Evolutionary conservation across 2,113 vertebrate genomes (phyloP).

Genomic region (Entomyzon cyanotis): DNA sequence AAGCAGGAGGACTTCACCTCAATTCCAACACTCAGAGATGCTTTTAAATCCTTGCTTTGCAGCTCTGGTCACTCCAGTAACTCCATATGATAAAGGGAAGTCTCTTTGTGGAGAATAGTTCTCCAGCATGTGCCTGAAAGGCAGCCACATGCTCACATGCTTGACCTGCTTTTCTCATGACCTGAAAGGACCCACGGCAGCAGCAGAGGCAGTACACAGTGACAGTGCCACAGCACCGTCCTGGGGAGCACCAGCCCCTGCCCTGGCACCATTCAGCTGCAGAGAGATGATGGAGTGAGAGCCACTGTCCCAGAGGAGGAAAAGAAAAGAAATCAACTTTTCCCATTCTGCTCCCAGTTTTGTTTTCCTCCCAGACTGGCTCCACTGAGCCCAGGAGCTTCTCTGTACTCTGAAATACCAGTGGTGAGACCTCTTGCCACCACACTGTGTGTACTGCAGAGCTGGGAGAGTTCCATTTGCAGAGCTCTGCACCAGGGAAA

Average conservation of each 20-base stretch:
- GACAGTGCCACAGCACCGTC: background rate
- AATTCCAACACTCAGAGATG: background rate
- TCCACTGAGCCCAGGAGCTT: background rate
- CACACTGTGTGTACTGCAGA: rapidly evolving
- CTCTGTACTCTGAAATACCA: rapidly evolving
- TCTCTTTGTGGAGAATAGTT: background rate
- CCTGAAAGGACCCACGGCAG: background rate
- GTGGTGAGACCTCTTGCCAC: background rate
- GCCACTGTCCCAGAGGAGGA: rapidly evolving
- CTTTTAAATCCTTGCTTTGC: conserved; percentile 34
- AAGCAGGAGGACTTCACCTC: conserved; percentile 32
- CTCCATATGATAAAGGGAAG: background rate
- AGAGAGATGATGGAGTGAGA: rapidly evolving
- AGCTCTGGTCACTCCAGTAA: background rate
- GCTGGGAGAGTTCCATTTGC: background rate
- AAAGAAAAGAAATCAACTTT: background rate
- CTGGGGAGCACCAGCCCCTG: background rate
- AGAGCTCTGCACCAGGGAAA: background rate
- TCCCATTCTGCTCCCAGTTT: background rate
- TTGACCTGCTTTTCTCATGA: conserved; percentile 26
- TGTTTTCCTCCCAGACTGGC: background rate
- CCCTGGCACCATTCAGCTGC: rapidly evolving
- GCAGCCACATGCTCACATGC: background rate
- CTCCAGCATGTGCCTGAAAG: background rate
- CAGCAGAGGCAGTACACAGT: background rate